Percentiles rank a stretch among this genome's conserved stretches.
These are phyloP conservation scores for Polydrusus tereticollis DNA, from an alignment of 2,888 invertebrate genomes.

Conservation along the genomic window DNA sequence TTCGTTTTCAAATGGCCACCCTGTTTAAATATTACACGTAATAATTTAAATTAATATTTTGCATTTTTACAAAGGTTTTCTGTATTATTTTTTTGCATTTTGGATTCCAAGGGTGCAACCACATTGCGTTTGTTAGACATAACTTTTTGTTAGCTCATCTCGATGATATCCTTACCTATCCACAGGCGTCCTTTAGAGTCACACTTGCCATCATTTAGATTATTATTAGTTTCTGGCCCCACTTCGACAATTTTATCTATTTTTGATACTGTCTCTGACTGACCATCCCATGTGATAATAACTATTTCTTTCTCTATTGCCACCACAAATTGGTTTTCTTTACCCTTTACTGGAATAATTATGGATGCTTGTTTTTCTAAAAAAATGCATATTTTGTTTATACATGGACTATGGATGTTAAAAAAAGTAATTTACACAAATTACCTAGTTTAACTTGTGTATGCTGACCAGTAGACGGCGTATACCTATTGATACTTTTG, in stretches of 20 bases:
- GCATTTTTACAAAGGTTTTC: no score
- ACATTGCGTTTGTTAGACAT: no score
- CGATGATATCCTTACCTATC: conserved; percentile 59
- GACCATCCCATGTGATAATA: conserved; percentile 77
- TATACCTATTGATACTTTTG: conserved; percentile 58
- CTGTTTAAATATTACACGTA: no score
- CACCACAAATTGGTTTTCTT: conserved; percentile 74
- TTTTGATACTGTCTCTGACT: conserved; percentile 68
- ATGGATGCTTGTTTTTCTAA: conserved; percentile 64
- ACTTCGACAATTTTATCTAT: conserved; percentile 71
- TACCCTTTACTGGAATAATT: conserved; percentile 76
- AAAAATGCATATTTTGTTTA: not conserved
- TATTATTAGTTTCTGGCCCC: conserved; percentile 70
- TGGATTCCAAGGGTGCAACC: no score
- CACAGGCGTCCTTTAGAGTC: conserved; percentile 81
- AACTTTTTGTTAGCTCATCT: no score
- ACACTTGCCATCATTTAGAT: conserved; percentile 86
- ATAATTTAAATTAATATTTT: no score
- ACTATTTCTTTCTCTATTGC: conserved; percentile 73
- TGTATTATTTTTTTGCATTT: no score
- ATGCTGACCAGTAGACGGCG: conserved; percentile 55
- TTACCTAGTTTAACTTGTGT: conserved; percentile 57
- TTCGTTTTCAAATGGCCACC: no score
- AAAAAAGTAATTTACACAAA: not conserved
- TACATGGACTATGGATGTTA: not conserved